Base-by-base conservation (phyloP, 2,113 vertebrate species). In the Phalacrocorax carbo region DNA sequence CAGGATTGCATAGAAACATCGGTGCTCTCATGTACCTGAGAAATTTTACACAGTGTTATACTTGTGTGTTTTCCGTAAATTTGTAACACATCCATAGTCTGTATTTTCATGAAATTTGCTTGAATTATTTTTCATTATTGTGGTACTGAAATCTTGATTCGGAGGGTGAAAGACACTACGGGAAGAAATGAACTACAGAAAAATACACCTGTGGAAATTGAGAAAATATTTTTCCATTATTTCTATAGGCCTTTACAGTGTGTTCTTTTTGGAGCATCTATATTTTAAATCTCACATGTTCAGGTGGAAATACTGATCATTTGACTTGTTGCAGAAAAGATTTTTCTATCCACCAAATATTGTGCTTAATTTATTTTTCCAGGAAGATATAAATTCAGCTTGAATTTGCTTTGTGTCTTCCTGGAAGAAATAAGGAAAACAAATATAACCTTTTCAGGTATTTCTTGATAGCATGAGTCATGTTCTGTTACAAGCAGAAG, bases 111-210 rank as follows among this genome's bases (percentile, higher is more conserved):
- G 10, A 34, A 75, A 48, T 25, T 49, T 6, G 4, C 8, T 57
- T 88, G 22, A 58, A 40, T 44, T 30, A 1, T 38, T 78, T 23
- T 57, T 15, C 3, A 12, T 54, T 10, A 62, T 44, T 62, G 44
- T 32, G 5, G 10, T 49, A n/a, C 18, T 66, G 25, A 27, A 90
- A 51, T 60, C 9, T 84, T 81, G 44, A 40, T 12, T 36, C 49
- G 22, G 3, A 73, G 5, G 12, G 5, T 84, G 16, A 90, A 6
- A 68, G 12, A 0, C 3, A 17, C 1, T 21, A 19, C 3, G 49
- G 7, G 10, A 30, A 77, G 52, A 72, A 5, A 80, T 22, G 1
- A 36, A 34, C 2, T 20, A 30, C 10, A n/a, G 34, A 48, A 64
- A 40, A 44, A n/a, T n/a, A 64, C 5, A 29, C 25, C 7, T 26